Conservation (phyloP, 2,797 vertebrate species). For the Lepidocolaptes lacrymiger region DNA sequence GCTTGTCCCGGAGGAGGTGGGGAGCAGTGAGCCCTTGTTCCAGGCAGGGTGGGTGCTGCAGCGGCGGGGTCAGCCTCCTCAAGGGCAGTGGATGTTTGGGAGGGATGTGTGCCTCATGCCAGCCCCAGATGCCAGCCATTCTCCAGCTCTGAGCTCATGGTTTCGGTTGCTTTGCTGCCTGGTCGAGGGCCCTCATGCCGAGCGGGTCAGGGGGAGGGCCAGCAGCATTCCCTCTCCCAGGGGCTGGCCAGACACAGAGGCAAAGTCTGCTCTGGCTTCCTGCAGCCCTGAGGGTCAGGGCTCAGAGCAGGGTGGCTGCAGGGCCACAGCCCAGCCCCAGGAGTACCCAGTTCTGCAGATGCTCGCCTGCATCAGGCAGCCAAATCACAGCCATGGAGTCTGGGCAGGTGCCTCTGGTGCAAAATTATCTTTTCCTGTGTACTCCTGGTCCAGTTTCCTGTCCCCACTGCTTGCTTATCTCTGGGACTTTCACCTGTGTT, state of each 20-base stretch:
- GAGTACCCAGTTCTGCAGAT: neutral
- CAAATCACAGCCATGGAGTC: fast-evolving
- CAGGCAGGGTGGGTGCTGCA: neutral
- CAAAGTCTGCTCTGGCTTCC: neutral
- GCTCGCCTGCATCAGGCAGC: neutral
- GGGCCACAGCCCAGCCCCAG: neutral
- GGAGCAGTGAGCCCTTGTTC: neutral
- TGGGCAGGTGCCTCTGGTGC: neutral
- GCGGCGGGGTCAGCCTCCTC: neutral
- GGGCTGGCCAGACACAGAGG: neutral
- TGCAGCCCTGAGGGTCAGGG: neutral
- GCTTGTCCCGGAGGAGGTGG: neutral
- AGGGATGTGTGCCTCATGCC: constrained; percentile 19
- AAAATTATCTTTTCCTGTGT: neutral
- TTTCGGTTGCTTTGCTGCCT: neutral
- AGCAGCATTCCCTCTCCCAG: neutral
- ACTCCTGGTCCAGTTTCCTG: neutral
- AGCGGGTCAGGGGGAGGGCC: neutral
- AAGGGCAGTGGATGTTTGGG: constrained; percentile 25
- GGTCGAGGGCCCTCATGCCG: constrained; percentile 39
- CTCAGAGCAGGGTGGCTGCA: neutral
- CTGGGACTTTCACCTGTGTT: constrained; percentile 10
- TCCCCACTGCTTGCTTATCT: neutral
- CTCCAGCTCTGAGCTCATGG: constrained; percentile 65
- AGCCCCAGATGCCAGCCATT: constrained; percentile 59